phyloP scores from a whole-genome alignment of 2,113 vertebrate genomes.

The Macquaria ambigua region DNA sequence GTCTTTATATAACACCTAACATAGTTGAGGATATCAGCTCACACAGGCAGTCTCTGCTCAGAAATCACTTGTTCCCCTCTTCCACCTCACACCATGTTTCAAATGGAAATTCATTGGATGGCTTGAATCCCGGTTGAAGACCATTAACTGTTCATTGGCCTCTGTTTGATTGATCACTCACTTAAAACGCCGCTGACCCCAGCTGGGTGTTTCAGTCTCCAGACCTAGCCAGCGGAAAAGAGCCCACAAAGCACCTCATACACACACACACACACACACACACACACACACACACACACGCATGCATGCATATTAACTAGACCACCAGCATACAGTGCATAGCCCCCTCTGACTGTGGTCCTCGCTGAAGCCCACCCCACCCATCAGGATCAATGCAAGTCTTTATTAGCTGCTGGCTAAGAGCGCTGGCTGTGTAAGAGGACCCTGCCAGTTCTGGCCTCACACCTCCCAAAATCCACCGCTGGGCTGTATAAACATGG shows the following conservation, averaged over 20 bases:
- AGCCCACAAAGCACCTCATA: constrained; percentile 58
- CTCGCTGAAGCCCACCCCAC: constrained; percentile 67
- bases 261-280: constrained; percentile 46
- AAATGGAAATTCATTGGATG: constrained; percentile 49
- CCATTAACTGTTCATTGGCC: constrained; percentile 59
- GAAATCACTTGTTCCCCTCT: constrained; percentile 30
- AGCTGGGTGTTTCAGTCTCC: constrained; percentile 51
- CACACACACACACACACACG: constrained; percentile 23
- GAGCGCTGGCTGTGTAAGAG: constrained; percentile 72
- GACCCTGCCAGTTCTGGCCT: constrained; percentile 75
- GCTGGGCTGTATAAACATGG: constrained; percentile 67
- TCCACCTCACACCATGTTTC: constrained; percentile 24
- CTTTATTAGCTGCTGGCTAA: constrained; percentile 78
- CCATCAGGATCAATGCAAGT: constrained; percentile 79
- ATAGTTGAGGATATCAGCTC: constrained; percentile 1
- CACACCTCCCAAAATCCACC: constrained; percentile 72
- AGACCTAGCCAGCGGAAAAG: constrained; percentile 43
- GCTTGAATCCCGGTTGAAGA: constrained; percentile 53
- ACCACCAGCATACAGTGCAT: constrained; percentile 69
- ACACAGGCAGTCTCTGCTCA: constrained; percentile 15
- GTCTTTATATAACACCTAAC: constrained; percentile 13
- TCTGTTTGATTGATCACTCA: constrained; percentile 69
- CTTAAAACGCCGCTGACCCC: constrained; percentile 57
- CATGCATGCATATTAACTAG: constrained; percentile 52
- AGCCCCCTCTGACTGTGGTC: constrained; percentile 72